Base-by-base conservation (phyloP, 2,797 vertebrate species). In the Typhlichthys subterraneus region DNA sequence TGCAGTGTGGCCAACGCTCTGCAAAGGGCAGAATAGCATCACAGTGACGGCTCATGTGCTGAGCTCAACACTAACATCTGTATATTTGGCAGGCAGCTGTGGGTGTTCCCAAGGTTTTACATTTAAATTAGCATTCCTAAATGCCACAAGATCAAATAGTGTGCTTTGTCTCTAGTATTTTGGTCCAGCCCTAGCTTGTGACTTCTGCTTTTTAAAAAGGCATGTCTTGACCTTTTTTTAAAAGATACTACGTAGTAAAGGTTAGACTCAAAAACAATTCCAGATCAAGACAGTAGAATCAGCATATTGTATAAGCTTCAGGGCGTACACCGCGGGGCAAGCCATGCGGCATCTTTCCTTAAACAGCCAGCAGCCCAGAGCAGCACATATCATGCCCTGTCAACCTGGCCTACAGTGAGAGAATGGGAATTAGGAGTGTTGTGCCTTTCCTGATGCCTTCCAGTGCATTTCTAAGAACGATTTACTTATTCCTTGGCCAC, bases 381-480 rank as follows among this genome's bases (percentile, higher is more conserved):
- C 47, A 60, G 58, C 53, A n/a, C 12, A 42, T 64, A 49, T 50
- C 29, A 38, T 12, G 51, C 52, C 42, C 61, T 47, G 50, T 55
- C n/a, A 15, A 48, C 42, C 15, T 17, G 14, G 13, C n/a, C 42
- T 31, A 56, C 29, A 57, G 59, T 11, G 48, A 45, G 48, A 33
- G 14, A 38, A 56, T 19, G 29, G 23, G 45, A 56, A 56, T 49
- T 49, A 38, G 13, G 19, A 33, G 11, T 4, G 49, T 23, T n/a
- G 33, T 15, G 29, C 48, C 12, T 61, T 61, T 61, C 31, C 38
- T 42, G 38, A 42, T 9, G 9, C 38, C 38, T 42, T 42, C 5
- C 38, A 42, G 38, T 42, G 38, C 38, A 42, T 8, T 42, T 29
- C 7, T 42, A 42, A 8, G 38, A 7, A 42, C 11, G 4, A 11